A percentile compares a stretch with the other conserved stretches of the same genome.
phyloP scores from a whole-genome alignment of 2,888 invertebrate species.

The Pollenia griseotomentosa region DNA sequence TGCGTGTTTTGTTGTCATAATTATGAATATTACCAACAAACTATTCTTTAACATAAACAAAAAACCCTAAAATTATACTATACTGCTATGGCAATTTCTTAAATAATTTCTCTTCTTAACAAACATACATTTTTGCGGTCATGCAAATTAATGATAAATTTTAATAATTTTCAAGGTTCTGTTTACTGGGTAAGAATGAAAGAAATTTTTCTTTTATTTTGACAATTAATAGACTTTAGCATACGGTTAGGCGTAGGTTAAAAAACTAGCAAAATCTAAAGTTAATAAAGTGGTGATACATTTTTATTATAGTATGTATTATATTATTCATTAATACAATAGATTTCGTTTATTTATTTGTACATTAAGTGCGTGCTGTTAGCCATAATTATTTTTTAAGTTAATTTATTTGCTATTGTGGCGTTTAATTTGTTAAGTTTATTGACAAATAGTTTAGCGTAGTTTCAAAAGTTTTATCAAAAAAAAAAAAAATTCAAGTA shows the following conservation, averaged over 20 bases:
- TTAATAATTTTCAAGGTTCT: conserved; percentile 36
- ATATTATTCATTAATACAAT: no score
- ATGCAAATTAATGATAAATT: conserved; percentile 55
- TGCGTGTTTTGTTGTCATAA: conserved; percentile 58
- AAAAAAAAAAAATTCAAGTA: no score
- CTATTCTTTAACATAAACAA: conserved; percentile 24
- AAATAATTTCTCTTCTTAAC: not conserved
- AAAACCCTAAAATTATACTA: conserved; percentile 14
- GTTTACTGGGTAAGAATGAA: not conserved
- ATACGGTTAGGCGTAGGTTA: conserved; percentile 8
- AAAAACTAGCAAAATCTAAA: not conserved
- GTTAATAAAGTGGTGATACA: not conserved
- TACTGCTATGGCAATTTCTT: conserved; percentile 2
- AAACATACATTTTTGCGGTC: conserved; percentile 20
- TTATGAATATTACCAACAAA: conserved; percentile 4
- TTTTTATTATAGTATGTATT: not conserved
- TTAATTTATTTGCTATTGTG: no score
- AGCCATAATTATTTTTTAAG: not conserved
- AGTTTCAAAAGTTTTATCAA: no score
- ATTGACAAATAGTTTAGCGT: no score
- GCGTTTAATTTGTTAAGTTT: no score
- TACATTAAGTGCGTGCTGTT: not conserved
- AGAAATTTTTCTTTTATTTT: not conserved
- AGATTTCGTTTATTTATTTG: no score
- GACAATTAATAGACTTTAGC: conserved; percentile 1